Conservation (phyloP, 2,113 vertebrate genomes). For the Ovis aries region DNA sequence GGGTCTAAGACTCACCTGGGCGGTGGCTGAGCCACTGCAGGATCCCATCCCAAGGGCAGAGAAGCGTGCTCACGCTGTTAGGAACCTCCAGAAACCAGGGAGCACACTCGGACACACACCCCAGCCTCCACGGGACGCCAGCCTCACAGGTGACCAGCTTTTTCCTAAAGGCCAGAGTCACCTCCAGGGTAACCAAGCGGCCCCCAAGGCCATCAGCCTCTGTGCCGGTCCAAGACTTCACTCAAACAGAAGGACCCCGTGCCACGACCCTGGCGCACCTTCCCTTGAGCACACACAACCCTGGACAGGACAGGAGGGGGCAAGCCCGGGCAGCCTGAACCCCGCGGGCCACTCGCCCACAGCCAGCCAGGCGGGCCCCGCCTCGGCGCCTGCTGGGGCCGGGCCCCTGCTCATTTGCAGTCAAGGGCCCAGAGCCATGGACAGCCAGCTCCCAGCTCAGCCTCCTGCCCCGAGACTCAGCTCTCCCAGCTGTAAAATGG, state of each 20-base stretch:
- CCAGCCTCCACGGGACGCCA: neutral
- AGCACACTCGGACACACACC: rapidly evolving
- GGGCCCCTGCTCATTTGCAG: neutral
- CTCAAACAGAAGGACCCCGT: neutral
- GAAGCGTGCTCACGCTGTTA: rapidly evolving
- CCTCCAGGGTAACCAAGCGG: neutral
- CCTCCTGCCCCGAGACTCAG: neutral
- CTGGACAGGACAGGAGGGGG: neutral
- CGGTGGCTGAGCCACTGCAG: neutral
- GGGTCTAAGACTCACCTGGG: neutral
- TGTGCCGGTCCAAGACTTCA: neutral
- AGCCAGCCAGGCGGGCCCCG: neutral
- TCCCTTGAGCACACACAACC: neutral
- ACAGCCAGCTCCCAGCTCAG: no score
- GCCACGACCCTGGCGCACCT: neutral
- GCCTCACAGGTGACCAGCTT: rapidly evolving
- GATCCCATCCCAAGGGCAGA: neutral
- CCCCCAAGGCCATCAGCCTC: neutral
- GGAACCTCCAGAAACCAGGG: neutral
- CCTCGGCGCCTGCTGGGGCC: rapidly evolving
- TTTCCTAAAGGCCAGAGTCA: neutral
- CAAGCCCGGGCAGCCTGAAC: neutral
- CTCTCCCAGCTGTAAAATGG: neutral
- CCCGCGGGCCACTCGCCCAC: rapidly evolving
- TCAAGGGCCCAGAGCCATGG: neutral